A percentile compares a stretch with the other conserved stretches of the same genome.
These are phyloP conservation scores for Ethmia dodecea DNA, from an alignment of 2,888 invertebrate species.

Conservation along the genomic window DNA sequence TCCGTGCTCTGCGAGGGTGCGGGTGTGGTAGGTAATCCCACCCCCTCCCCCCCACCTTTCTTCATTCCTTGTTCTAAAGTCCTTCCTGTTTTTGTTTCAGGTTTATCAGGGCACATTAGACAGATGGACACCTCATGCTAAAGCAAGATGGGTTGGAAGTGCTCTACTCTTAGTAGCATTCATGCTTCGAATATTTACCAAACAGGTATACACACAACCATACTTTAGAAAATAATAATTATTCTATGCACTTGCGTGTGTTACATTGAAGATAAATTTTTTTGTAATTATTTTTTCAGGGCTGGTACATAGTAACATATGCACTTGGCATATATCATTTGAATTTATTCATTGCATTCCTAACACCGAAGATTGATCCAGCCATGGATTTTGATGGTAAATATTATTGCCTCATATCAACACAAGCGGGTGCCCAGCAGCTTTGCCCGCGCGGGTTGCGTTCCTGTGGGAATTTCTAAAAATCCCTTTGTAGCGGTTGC, in stretches of 20 bases:
- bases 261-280: neutral
- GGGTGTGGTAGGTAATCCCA: too few relatives aligned
- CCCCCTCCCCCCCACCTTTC: too few relatives aligned
- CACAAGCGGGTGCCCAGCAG: too few relatives aligned
- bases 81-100: constrained; percentile 57
- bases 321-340: constrained; percentile 99
- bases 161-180: constrained; percentile 83
- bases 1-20: too few relatives aligned
- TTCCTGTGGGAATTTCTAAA: too few relatives aligned
- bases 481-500: too few relatives aligned
- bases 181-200: constrained; percentile 87
- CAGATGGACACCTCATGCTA: constrained; percentile 89
- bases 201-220: constrained; percentile 81
- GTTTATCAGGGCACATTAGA: constrained; percentile 91
- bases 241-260: neutral
- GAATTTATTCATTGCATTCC: constrained; percentile 99
- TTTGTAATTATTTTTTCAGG: constrained; percentile 78
- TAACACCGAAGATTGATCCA: constrained; percentile 99
- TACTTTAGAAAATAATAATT: neutral
- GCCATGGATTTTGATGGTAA: constrained; percentile 95
- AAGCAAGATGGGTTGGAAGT: constrained; percentile 88
- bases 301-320: constrained; percentile 99
- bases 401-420: constrained; percentile 23
- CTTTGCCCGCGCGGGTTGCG: too few relatives aligned
- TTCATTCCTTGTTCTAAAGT: too few relatives aligned